These are phyloP conservation scores for Coreius guichenoti DNA, from an alignment of 2,797 vertebrate species.

Conservation along the genomic window DNA sequence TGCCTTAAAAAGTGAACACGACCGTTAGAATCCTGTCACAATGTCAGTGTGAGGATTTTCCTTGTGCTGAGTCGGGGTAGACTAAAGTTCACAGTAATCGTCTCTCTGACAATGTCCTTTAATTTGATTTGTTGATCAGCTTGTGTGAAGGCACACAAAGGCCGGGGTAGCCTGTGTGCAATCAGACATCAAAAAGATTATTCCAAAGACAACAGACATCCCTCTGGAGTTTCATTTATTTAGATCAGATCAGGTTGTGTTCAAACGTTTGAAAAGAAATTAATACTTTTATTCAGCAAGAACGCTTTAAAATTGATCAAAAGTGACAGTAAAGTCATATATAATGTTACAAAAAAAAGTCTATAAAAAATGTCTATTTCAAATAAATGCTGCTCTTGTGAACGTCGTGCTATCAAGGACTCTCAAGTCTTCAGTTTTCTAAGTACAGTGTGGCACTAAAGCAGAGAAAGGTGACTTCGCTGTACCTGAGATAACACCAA, in stretches of 20 bases:
- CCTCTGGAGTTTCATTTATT: neutral
- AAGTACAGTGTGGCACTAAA: neutral
- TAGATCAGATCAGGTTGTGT: neutral
- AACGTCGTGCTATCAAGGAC: neutral
- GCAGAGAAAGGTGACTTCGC: neutral
- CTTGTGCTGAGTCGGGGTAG: neutral
- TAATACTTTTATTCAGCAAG: neutral
- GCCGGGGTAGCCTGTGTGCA: neutral
- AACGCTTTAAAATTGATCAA: neutral
- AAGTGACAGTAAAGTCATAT: neutral
- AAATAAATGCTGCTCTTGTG: neutral
- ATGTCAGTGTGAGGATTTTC: neutral
- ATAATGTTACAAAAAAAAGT: neutral
- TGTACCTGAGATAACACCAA: slow-evolving; percentile 93
- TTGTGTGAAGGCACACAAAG: slow-evolving; percentile 35
- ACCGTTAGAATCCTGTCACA: neutral
- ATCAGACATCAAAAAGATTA: slow-evolving; percentile 17
- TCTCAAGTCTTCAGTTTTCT: neutral
- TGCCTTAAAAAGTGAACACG: neutral
- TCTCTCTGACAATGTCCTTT: slow-evolving; percentile 55
- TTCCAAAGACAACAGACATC: neutral
- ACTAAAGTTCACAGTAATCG: slow-evolving; percentile 47
- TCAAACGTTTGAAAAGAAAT: neutral
- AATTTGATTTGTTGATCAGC: slow-evolving; percentile 52
- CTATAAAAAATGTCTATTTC: neutral